Conservation (phyloP, 2,113 vertebrate species). For the Embiotoca jacksoni region DNA sequence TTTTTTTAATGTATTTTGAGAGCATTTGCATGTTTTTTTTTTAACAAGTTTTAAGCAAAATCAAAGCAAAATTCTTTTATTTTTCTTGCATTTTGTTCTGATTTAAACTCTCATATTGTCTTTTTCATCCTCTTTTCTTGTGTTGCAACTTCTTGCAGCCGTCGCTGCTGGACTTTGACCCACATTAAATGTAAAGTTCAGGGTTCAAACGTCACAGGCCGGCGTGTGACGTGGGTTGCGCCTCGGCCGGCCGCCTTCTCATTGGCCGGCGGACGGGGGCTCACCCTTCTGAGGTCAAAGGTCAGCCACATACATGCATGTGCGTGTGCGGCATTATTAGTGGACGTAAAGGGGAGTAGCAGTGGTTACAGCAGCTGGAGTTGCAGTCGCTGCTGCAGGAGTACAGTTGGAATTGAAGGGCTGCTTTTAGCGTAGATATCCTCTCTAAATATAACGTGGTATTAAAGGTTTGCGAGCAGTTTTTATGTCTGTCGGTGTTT, state of each 20-base stretch:
- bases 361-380: too few species aligned
- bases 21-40: not conserved
- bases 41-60: not conserved
- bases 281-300: conserved; percentile 20
- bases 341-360: too few species aligned
- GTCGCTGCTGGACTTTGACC: conserved; percentile 64
- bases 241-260: not conserved
- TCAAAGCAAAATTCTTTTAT: not conserved
- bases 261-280: conserved; percentile 69
- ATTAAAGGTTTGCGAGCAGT: too few species aligned
- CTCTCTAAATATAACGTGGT: too few species aligned
- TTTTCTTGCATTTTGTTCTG: not conserved
- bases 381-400: too few species aligned
- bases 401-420: too few species aligned
- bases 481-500: too few species aligned
- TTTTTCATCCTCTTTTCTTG: not conserved
- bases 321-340: not conserved
- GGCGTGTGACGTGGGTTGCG: conserved; percentile 41
- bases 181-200: conserved; percentile 56
- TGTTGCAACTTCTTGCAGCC: conserved; percentile 7
- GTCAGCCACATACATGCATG: not conserved
- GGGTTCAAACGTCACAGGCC: conserved; percentile 18
- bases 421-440: too few species aligned
- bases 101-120: not conserved
- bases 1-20: not conserved